These are phyloP conservation scores for Rhagoletis zephyria DNA, from an alignment of 1,140 invertebrate species.

Conservation along the genomic window DNA sequence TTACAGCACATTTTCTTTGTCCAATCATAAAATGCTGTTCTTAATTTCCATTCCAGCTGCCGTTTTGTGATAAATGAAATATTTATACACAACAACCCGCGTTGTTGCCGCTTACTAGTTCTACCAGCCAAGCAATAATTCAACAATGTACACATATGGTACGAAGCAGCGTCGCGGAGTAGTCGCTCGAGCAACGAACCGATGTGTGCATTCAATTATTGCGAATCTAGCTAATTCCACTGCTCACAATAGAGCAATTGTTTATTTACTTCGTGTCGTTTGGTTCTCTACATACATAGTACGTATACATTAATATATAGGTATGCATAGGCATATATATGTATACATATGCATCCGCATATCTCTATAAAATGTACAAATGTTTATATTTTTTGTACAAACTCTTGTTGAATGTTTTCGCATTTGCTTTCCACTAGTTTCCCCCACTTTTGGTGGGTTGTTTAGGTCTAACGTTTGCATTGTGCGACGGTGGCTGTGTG, in stretches of 20 bases:
- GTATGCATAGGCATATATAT: background rate
- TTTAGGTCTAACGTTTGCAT: background rate
- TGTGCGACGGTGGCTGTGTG: background rate
- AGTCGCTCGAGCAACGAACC: constrained; percentile 25
- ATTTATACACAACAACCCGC: background rate
- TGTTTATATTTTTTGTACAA: constrained; percentile 28
- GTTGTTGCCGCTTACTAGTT: background rate
- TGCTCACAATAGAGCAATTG: constrained; percentile 20
- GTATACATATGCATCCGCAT: background rate
- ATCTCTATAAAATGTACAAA: background rate
- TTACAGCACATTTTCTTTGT: background rate
- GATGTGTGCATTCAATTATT: constrained; percentile 25
- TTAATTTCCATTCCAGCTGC: background rate
- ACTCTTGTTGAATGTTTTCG: constrained; percentile 1
- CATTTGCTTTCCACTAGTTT: background rate
- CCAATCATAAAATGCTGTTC: background rate
- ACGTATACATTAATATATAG: too few relatives aligned
- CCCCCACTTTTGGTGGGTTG: background rate
- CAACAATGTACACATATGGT: background rate
- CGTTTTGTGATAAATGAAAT: constrained; percentile 17
- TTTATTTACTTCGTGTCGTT: constrained; percentile 32
- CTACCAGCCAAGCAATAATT: background rate
- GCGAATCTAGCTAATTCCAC: constrained; percentile 16
- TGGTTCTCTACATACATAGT: background rate
- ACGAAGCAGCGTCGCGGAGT: constrained; percentile 18